Conservation (phyloP, 2,113 vertebrate species). For the Grammomys surdaster region DNA sequence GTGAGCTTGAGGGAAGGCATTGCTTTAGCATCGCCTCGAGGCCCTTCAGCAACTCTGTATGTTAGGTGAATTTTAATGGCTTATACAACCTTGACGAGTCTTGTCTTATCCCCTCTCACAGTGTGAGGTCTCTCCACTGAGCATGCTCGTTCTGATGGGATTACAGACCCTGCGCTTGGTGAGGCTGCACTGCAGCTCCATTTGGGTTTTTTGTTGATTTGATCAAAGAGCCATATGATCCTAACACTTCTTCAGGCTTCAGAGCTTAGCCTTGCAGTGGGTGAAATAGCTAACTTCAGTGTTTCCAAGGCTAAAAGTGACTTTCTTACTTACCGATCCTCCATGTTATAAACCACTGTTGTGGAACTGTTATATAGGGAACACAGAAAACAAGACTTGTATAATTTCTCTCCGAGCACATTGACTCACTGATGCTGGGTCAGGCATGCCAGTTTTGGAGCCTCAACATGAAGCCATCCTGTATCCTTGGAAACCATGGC, state of each 20-base stretch:
- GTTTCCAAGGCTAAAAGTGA: conserved; percentile 52
- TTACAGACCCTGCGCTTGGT: neutral
- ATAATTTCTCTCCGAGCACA: conserved; percentile 59
- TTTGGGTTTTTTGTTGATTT: neutral
- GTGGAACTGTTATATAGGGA: conserved; percentile 57
- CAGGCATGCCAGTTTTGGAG: conserved; percentile 62
- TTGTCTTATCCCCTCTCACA: neutral
- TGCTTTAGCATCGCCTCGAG: too few species aligned
- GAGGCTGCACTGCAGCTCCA: neutral
- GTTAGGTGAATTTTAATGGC: neutral
- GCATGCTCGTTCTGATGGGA: neutral
- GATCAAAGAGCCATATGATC: conserved; percentile 41
- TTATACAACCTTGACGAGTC: neutral
- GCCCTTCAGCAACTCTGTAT: too few species aligned
- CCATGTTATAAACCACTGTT: conserved; percentile 46
- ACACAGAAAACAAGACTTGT: conserved; percentile 58
- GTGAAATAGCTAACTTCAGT: conserved; percentile 45
- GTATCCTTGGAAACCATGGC: conserved; percentile 65
- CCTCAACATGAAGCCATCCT: conserved; percentile 44
- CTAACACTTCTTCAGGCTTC: conserved; percentile 47
- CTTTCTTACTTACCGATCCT: conserved; percentile 56
- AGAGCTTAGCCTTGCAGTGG: conserved; percentile 26
- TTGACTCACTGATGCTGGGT: conserved; percentile 16
- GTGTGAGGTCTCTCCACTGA: neutral
- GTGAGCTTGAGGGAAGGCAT: neutral